Evolutionary conservation across 37 sponge, comb jelly and placozoan genomes (phyloP), one percentile per base, ranked within the genome.

Genomic region (Corticium candelabrum): DNA sequence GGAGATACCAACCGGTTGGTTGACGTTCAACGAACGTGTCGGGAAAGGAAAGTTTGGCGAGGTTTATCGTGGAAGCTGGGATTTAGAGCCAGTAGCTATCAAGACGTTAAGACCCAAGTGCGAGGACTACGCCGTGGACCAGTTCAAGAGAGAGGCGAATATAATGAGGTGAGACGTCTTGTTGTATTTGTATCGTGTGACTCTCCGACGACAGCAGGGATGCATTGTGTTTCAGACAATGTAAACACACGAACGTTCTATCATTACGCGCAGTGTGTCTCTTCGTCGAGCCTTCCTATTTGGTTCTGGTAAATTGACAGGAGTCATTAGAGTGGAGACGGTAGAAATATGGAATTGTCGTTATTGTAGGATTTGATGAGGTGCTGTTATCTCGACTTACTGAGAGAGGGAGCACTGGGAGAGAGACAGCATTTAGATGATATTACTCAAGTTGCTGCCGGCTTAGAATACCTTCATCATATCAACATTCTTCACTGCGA

Each of bases 401-500:
- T 50, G 11, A 11, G 62, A 11, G 62, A 50, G 21, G 62, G 21
- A 21, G 21, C 62, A 27, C 62, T 50, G 15, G 21, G 15, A 27
- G 21, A 11, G 62, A 50, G 21, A 50, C 15, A 50, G 62, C 11
- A 27, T 50, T 21, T 50, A 27, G 62, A 50, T 21, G 62, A 21
- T 27, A 50, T 50, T 11, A 50, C 62, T 50, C 62, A 92, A 79
- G 82, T 87, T 31, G 89, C 94, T 3, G 80, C 79, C 39, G 94
- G 88, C 32, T 80, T 93, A 86, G 82, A 80, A 21, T 87, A 89
- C 74, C 79, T 93, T 40, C 94, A 93, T 81, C 62, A 56, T 0
- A 81, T 86, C 57, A 43, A 81, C 35, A 79, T 93, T 32, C 81
- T 93, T 1, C 94, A 93, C 86, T 93, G 94, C 43, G 94, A 93